Conservation (phyloP, 2,113 vertebrate species). For the Oplegnathus fasciatus region DNA sequence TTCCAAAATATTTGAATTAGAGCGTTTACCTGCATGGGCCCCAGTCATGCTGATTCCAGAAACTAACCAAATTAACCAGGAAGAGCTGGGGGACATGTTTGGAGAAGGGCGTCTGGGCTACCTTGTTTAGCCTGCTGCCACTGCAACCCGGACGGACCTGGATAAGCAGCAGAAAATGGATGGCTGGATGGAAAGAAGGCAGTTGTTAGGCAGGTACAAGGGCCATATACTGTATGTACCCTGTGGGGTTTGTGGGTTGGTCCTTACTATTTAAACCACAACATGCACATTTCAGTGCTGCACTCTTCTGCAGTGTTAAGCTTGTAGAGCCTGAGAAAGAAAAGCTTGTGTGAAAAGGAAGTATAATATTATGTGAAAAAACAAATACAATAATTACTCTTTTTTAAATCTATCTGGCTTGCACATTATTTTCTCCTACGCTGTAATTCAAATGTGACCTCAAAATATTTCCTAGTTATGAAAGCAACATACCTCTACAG, state of each 20-base stretch:
- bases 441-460: constrained; percentile 15
- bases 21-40: not conserved
- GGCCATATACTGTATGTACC: not conserved
- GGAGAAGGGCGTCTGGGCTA: not conserved
- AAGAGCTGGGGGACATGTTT: not conserved
- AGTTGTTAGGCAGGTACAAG: not conserved
- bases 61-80: not conserved
- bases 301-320: too few species aligned
- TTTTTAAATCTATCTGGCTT: not conserved
- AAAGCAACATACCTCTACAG: constrained; percentile 8
- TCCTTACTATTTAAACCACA: not conserved
- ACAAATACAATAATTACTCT: too few species aligned
- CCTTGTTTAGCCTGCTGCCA: not conserved
- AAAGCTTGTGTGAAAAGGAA: not conserved
- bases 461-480: not conserved
- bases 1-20: not conserved
- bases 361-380: too few species aligned
- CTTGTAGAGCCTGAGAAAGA: not conserved
- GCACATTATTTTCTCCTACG: not conserved
- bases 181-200: not conserved
- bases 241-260: not conserved
- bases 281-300: not conserved
- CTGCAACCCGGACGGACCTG: not conserved
- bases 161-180: not conserved
- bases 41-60: not conserved